These are phyloP conservation scores for Hyperopisus bebe DNA, from an alignment of 2,113 vertebrate species.

Conservation along the genomic window DNA sequence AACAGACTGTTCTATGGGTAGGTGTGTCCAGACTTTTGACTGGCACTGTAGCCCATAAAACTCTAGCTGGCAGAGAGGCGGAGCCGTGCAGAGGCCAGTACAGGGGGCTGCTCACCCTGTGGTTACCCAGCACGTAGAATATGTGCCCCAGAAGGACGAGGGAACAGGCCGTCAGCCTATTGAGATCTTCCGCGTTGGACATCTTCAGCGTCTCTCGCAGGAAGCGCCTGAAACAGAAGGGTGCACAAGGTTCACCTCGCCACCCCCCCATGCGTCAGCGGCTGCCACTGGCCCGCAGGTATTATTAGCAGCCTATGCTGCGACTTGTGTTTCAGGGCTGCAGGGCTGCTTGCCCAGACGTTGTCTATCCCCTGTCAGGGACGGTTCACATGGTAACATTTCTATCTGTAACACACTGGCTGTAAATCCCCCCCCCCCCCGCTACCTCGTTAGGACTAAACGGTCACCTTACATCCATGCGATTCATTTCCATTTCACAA, in stretches of 20 bases:
- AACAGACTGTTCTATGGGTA: neutral
- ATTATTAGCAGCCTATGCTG: neutral
- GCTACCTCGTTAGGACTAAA: neutral
- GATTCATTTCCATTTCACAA: neutral
- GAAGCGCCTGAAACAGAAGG: conserved; percentile 67
- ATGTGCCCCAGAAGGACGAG: conserved; percentile 95
- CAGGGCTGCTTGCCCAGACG: neutral
- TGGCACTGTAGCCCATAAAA: neutral
- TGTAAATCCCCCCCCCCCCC: neutral
- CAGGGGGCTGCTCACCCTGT: conserved; percentile 70
- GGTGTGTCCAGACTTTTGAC: neutral
- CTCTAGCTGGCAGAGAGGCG: neutral
- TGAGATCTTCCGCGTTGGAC: conserved; percentile 95
- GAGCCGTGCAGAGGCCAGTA: neutral
- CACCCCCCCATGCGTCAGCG: neutral
- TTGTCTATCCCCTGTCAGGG: neutral
- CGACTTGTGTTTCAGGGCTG: neutral
- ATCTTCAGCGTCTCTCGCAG: conserved; percentile 96
- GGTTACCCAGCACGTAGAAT: conserved; percentile 94
- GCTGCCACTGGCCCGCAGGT: neutral
- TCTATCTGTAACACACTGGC: neutral
- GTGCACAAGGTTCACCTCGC: neutral
- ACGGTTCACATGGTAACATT: neutral
- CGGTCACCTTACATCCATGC: neutral
- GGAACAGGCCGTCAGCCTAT: conserved; percentile 90